Base-by-base conservation (phyloP, 2,113 vertebrate species). In the Macroglossus sobrinus region DNA sequence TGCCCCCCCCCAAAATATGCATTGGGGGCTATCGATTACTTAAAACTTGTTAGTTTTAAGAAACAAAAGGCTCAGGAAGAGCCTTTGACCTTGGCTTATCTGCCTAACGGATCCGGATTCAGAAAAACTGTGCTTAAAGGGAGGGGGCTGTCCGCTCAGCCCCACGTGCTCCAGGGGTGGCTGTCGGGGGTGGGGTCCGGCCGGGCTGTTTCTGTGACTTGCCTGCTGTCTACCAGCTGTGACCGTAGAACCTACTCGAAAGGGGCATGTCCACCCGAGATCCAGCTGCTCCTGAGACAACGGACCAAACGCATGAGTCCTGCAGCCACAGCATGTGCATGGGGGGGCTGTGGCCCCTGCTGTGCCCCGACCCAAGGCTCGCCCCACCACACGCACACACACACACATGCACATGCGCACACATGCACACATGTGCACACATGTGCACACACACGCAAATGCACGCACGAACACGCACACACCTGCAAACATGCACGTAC, bases 91-190 rank as follows among this genome's bases (percentile, higher is more conserved):
- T 22, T 28, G 35, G 14, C 35, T 15, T 18, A 59, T 24, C 53
- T 28, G 53, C 76, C 24, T 28, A 26, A 10, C 59, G 53, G 53
- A 57, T 18, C 59, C 24, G 30, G 8, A 59, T 28, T 7, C 9
- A 40, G 57, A 59, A 57, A 15, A 16, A 38, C n/a, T 2, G 21
- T 18, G 71, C 71, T 45, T 45, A 33, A 66, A 66, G 63, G 15
- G 18, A 66, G 63, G 30, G 33, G 16, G 33, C 45, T 15, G 15
- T 66, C 2, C 2, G 15, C 33, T 66, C 11, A 28, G 75, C 7
- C 3, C 8, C n/a, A 0, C 15, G 3, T 0, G n/a, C 26, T 14
- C n/a, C 4, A 7, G 13, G 7, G 0, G 75, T 4, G 50, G 50
- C 24, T 1, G n/a, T 2, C 14, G 1, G 68, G 22, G 76, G 18